Conservation (phyloP, 2,888 invertebrate species). For the Drosophila sordidula region DNA sequence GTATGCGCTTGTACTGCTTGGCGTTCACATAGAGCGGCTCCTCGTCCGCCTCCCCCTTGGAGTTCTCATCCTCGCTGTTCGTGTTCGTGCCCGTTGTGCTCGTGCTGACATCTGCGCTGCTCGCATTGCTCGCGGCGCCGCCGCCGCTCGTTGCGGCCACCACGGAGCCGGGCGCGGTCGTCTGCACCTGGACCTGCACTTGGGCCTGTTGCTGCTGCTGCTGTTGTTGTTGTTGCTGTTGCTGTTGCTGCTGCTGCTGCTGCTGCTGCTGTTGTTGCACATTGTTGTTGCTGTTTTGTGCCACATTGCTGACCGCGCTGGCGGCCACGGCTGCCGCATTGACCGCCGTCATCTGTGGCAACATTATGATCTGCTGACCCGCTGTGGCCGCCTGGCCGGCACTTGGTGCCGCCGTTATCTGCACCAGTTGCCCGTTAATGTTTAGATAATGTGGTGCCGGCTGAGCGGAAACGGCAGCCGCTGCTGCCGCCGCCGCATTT, state of each 20-base stretch:
- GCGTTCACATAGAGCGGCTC: slow-evolving; percentile 99
- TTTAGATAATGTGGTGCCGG: slow-evolving; percentile 87
- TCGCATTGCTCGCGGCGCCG: slow-evolving; percentile 25
- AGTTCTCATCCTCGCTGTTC: slow-evolving; percentile 74
- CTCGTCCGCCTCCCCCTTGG: slow-evolving; percentile 88
- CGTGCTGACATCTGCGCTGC: slow-evolving; percentile 62
- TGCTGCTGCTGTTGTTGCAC: slow-evolving; percentile 38
- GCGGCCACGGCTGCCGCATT: slow-evolving; percentile 61
- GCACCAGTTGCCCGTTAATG: slow-evolving; percentile 85
- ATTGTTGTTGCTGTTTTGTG: slow-evolving; percentile 26
- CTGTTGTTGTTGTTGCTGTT: slow-evolving; percentile 36
- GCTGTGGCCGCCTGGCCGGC: slow-evolving; percentile 67
- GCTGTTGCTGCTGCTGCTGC: slow-evolving; percentile 28
- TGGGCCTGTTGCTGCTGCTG: slow-evolving; percentile 37
- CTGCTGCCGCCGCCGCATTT: slow-evolving; percentile 47
- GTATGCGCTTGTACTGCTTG: slow-evolving; percentile 97
- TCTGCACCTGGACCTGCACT: slow-evolving; percentile 26
- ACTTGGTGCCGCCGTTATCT: slow-evolving; percentile 80
- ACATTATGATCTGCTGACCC: slow-evolving; percentile 82
- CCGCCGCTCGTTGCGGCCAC: slow-evolving; percentile 8
- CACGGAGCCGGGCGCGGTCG: slow-evolving; percentile 11
- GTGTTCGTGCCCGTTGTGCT: slow-evolving; percentile 70
- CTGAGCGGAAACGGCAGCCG: slow-evolving; percentile 60
- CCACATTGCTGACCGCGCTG: slow-evolving; percentile 37
- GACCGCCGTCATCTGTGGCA: slow-evolving; percentile 76